phyloP scores from a whole-genome alignment of 2,113 vertebrate species.

The Heterochromis multidens region DNA sequence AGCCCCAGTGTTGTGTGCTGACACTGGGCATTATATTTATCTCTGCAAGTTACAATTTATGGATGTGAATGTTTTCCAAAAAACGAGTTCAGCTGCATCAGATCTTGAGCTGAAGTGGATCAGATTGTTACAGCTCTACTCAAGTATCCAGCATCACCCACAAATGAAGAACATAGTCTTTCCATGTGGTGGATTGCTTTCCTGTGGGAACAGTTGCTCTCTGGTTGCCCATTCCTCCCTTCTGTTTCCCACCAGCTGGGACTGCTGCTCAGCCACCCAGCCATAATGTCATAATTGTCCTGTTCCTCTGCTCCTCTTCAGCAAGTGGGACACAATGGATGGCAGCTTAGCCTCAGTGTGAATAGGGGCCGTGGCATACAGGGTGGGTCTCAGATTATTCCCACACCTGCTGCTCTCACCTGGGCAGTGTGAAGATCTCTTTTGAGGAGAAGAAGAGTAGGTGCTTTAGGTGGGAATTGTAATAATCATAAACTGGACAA shows the following conservation, averaged over 20 bases:
- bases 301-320: constrained; percentile 54
- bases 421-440: constrained; percentile 5
- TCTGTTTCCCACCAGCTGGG: constrained; percentile 56
- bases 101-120: neutral
- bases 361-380: constrained; percentile 35
- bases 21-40: neutral
- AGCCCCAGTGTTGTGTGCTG: neutral
- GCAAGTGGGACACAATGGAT: constrained; percentile 48
- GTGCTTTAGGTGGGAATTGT: neutral
- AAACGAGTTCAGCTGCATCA: neutral
- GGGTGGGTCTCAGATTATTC: constrained; percentile 61
- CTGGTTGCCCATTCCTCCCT: constrained; percentile 34
- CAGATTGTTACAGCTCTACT: neutral
- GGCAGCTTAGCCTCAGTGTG: constrained; percentile 46
- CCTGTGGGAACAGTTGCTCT: constrained; percentile 59
- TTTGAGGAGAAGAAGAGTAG: neutral
- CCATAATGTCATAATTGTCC: constrained; percentile 76
- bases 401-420: constrained; percentile 73
- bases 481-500: neutral
- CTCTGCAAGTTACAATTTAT: neutral
- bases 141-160: neutral
- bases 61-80: neutral
- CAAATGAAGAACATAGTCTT: neutral
- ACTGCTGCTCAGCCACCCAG: constrained; percentile 68
- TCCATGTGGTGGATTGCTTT: constrained; percentile 65